Evolutionary conservation across 2,888 invertebrate genomes (phyloP), one percentile per base, ranked within the genome.

Genomic region (Stenoptilia bipunctidactyla): DNA sequence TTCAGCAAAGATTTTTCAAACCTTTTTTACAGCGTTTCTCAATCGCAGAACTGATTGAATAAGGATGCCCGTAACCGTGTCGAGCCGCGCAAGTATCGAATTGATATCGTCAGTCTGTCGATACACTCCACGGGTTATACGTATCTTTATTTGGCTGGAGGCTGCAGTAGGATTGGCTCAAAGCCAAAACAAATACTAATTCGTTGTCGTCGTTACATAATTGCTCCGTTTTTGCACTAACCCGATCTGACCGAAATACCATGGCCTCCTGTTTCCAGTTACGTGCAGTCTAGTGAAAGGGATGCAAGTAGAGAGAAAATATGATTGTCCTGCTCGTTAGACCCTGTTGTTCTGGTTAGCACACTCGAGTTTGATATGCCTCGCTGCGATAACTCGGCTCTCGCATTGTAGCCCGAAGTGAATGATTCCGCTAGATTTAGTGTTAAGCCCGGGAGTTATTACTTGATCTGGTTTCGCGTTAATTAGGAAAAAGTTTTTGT

Each of bases 141-240:
- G 20, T 20, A 42, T 50, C 44, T 53, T 48, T 50, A 52, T 53
- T 49, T 45, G 43, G 44, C 41, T 43, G 46, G 56, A 51, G 60
- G 55, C 53, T 66, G 67, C 65, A 58, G 52, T 12, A n/a, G 8
- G 20, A 5, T 64, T 79, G 80, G 82, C 79, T 42, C 30, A 36
- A 33, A 45, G 74, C 82, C 82, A 79, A 56, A 57, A 58, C 58
- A 59, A 66, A 61, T 69, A 68, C 77, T 76, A 77, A 77, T 76
- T 71, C 68, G 63, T 69, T 60, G 65, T 67, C 65, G 64, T 67
- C 56, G 67, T 76, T 77, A 75, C 71, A 73, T 77, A 76, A 79
- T 79, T 72, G 69, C 70, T 63, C 57, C 66, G 69, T 73, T 76
- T 76, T 74, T 73, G 56, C 60, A 50, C 52, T 51, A 58, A 56